Conservation (phyloP, 1,140 invertebrate species). For the Brachystomella parvula region DNA sequence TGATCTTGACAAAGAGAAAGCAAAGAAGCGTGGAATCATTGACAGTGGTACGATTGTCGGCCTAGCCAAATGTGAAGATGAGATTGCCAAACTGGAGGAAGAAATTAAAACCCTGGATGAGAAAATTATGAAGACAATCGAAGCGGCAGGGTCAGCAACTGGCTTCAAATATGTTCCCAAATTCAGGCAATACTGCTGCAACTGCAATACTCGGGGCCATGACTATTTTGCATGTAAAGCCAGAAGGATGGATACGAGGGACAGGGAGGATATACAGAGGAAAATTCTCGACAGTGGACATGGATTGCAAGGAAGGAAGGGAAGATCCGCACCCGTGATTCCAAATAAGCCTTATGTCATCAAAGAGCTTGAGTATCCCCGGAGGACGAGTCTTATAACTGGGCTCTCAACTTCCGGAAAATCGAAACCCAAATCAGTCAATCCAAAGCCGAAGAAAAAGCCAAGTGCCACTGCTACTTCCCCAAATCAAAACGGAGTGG, state of each 20-base stretch:
- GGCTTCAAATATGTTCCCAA: neutral
- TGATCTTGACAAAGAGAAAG: too few species aligned
- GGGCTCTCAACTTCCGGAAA: neutral
- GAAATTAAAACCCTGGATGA: neutral
- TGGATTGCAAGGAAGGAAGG: too few species aligned
- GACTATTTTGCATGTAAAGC: too few species aligned
- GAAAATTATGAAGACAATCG: too few species aligned
- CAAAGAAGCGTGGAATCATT: too few species aligned
- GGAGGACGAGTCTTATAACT: neutral
- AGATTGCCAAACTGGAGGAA: neutral
- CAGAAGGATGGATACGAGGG: too few species aligned
- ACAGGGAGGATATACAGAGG: too few species aligned
- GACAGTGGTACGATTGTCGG: too few species aligned
- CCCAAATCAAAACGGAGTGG: neutral
- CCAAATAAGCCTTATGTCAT: neutral
- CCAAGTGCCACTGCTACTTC: neutral
- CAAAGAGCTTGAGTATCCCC: neutral
- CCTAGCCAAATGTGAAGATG: neutral
- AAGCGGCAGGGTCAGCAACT: too few species aligned
- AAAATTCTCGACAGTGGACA: neutral
- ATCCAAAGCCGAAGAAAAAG: neutral
- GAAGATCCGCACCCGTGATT: too few species aligned
- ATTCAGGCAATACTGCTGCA: neutral
- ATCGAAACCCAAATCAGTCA: neutral
- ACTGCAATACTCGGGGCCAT: too few species aligned